These are phyloP conservation scores for Festucalex cinctus DNA, from an alignment of 2,113 vertebrate species.

Conservation along the genomic window DNA sequence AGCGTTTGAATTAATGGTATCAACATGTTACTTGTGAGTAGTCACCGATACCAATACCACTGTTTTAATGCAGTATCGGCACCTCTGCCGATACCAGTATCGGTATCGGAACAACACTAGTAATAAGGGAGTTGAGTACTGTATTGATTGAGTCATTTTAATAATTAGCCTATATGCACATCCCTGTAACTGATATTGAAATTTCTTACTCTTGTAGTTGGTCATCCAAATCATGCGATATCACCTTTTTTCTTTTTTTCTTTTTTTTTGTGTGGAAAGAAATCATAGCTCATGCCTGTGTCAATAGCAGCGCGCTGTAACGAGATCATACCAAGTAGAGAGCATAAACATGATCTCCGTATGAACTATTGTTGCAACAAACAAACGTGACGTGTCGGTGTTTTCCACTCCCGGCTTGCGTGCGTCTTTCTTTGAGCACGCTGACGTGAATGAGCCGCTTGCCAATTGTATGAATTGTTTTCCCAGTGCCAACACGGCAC, in stretches of 20 bases:
- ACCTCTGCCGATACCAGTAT: no score
- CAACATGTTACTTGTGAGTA: no score
- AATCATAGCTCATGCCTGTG: constrained; percentile 18
- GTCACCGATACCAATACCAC: no score
- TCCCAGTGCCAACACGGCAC: constrained; percentile 21
- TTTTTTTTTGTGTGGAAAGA: constrained; percentile 6
- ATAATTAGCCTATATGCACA: neutral
- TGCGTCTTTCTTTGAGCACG: constrained; percentile 8
- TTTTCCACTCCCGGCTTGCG: constrained; percentile 4
- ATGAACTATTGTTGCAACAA: constrained; percentile 45
- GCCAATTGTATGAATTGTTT: constrained; percentile 14
- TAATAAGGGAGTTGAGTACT: no score
- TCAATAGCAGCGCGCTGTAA: constrained; percentile 25
- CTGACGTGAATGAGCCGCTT: constrained; percentile 12
- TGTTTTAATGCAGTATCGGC: no score
- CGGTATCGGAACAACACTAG: no score
- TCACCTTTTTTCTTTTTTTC: neutral
- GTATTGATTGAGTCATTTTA: neutral
- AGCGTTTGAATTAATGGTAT: no score
- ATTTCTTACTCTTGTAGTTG: neutral
- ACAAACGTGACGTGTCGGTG: constrained; percentile 10
- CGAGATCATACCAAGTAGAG: constrained; percentile 21
- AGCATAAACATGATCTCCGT: constrained; percentile 24
- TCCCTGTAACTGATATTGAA: neutral
- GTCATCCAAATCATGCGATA: neutral